Base-by-base conservation (phyloP, 2,113 vertebrate species). In the Anthoscopus minutus region DNA sequence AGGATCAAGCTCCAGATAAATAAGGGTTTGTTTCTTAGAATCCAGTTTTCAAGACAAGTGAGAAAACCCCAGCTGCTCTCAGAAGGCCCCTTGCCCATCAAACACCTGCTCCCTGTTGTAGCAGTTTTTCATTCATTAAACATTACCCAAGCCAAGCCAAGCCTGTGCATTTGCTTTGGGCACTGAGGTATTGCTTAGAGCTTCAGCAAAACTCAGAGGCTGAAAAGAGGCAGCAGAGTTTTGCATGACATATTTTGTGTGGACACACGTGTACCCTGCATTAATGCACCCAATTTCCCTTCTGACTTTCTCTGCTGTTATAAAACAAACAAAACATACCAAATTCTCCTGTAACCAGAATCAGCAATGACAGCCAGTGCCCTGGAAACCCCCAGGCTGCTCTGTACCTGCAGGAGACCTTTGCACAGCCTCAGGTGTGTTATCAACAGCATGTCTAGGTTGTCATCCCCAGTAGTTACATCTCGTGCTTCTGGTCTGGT, bases 361-460 rank as follows among this genome's bases (percentile, higher is more conserved):
- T 10, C 37, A 66, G 2, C 37, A 74, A 1, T 4, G 27, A 16
- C 38, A 71, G 8, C 5, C 40, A 45, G 50, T 23, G 31, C 42
- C n/a, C 67, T 78, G 50, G 50, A 71, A 90, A 20, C 1, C 82
- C 65, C 50, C 4, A 37, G 25, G 24, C 58, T 47, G 7, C 10
- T 71, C 42, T 73, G 69, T 95, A 99, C 98, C 98, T 98, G 97
- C 85, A 99, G 91, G 89, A 99, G 98, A 58, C 96, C 96, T 87
- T 95, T 97, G 96, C 99, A 99, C 81, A 98, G 96, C 62, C 97
- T 98, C 91, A 99, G 97, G 89, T 99, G 99, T 48, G 97, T 97
- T 10, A 97, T 79, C 60, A 99, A 66, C 51, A 99, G 97, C 23
- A 56, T 62, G 56, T 99, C 99, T 11, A 99, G 97, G 96, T 97